Base-by-base conservation (phyloP, 2,797 vertebrate genomes). In the Ambastaia sidthimunki region DNA sequence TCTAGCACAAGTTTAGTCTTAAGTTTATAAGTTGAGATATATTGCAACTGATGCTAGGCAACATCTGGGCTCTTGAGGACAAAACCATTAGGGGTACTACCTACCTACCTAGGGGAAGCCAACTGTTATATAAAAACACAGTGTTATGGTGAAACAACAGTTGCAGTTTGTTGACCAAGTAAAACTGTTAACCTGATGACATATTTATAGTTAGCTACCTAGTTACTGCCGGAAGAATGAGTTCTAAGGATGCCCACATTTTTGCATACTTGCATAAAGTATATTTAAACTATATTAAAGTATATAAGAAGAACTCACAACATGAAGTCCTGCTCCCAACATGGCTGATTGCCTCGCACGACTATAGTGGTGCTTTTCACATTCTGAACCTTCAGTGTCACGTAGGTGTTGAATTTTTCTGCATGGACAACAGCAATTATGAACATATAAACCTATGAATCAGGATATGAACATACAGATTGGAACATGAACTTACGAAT, bases 311-410 rank as follows among this genome's bases (percentile, higher is more conserved):
- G n/a, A 76, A 96, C 97, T 98, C 89, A 99, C 98, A 99, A 98
- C 98, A 99, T 99, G 89, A 99, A 99, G 87, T 99, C 98, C 89
- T 99, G 98, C 88, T 99, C 98, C 98, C 98, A 99, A 90, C 96
- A 96, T 65, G 98, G 98, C 93, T 97, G 94, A 91, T 93, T 95
- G 85, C 98, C 97, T 0, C 98, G 94, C 87, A 99, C 98, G 0
- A 97, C 95, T 0, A 99, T 97, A 69, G 97, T 99, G 0, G 98
- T 99, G 93, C 98, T 99, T 92, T 99, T 99, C 82, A 99, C 98
- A 94, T 99, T 99, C 90, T 99, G 98, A 87, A 99, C 98, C 92
- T 99, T 99, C 89, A 99, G 93, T 1, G 97, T 97, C 93, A 99
- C 97, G 21, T 99, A 99, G 7, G 97, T 97, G 92, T 99, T 99